Conservation (phyloP, 2,113 vertebrate species). For the Odontesthes bonariensis region DNA sequence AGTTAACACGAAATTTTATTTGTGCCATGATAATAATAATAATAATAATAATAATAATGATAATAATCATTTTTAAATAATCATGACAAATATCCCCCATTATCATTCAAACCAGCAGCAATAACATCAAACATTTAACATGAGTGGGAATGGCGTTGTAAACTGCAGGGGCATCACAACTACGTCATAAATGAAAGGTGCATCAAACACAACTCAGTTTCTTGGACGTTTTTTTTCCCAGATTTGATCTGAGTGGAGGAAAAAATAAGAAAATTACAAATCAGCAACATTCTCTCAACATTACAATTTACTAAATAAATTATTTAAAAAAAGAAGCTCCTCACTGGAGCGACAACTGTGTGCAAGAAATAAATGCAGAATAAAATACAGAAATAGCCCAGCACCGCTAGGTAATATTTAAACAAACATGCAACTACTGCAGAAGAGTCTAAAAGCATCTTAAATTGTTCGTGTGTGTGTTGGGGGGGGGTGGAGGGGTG, state of each 20-base stretch:
- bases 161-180: no score
- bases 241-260: no score
- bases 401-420: neutral
- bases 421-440: neutral
- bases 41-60: neutral
- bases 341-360: no score
- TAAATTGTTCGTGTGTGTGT: neutral
- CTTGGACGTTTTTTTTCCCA: no score
- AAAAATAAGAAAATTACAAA: no score
- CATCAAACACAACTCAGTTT: neutral
- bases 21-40: neutral
- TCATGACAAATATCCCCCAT: slow-evolving; percentile 12
- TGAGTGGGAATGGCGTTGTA: no score
- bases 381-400: neutral
- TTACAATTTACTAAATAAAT: no score
- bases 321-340: no score
- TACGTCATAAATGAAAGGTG: neutral
- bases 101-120: slow-evolving; percentile 21
- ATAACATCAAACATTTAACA: neutral
- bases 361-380: no score
- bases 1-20: slow-evolving; percentile 49
- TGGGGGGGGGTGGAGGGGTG: slow-evolving; percentile 21
- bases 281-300: no score
- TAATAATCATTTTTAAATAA: neutral
- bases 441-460: neutral